Percentiles rank a stretch among this genome's conserved stretches.
phyloP scores from a whole-genome alignment of 1,140 invertebrate species.

The Conus ventricosus region DNA sequence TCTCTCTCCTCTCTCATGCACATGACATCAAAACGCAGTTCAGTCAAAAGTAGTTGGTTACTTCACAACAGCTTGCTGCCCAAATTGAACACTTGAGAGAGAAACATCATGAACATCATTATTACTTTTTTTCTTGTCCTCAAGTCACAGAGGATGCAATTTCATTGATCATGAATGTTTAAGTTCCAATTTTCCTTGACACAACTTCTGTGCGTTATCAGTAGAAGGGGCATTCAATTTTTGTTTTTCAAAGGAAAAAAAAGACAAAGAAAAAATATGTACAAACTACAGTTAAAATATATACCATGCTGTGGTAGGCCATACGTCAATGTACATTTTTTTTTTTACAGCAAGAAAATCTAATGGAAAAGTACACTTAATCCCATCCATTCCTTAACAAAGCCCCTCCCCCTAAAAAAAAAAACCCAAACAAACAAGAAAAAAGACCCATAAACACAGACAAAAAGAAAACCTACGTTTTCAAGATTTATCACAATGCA shows the following conservation, averaged over 20 bases:
- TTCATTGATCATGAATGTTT: neutral
- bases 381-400: neutral
- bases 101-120: neutral
- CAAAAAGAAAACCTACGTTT: neutral
- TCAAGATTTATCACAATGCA: neutral
- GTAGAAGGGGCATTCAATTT: neutral
- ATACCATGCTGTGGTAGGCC: neutral
- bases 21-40: neutral
- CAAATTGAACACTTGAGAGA: conserved; percentile 3
- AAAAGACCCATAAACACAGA: neutral
- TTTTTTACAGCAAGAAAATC: neutral
- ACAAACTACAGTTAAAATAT: neutral
- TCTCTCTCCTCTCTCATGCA: neutral
- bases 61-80: conserved; percentile 6
- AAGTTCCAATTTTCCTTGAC: neutral
- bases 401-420: neutral
- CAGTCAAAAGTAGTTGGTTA: neutral
- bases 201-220: neutral
- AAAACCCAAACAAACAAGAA: neutral
- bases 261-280: neutral
- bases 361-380: neutral
- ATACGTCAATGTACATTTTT: neutral
- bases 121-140: neutral
- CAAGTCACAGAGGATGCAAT: neutral
- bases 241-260: neutral